Conservation (phyloP, 2,797 vertebrate species). For the Oophaga sylvatica region DNA sequence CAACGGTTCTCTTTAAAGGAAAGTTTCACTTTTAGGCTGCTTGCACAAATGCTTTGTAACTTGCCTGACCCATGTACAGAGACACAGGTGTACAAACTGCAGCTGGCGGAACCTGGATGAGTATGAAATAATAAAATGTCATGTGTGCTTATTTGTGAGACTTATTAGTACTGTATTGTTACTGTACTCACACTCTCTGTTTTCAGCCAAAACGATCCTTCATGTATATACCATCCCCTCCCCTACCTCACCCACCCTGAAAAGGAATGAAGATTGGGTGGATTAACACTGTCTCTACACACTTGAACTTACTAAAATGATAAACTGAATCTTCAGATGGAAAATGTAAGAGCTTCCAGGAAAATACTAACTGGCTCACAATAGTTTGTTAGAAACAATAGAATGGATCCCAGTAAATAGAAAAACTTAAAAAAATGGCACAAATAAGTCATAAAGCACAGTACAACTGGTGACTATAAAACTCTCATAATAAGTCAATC, state of each 20-base stretch:
- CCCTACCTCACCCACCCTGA: neutral
- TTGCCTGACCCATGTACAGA: neutral
- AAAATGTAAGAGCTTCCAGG: neutral
- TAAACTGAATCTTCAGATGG: neutral
- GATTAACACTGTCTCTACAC: neutral
- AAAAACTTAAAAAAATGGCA: neutral
- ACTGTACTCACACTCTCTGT: slow-evolving; percentile 5
- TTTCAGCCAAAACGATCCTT: neutral
- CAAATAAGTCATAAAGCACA: too few species aligned
- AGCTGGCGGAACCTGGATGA: neutral
- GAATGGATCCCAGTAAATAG: neutral
- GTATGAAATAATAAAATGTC: neutral
- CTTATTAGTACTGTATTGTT: slow-evolving; percentile 11
- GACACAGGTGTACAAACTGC: slow-evolving; percentile 6
- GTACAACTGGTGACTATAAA: too few species aligned
- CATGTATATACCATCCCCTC: slow-evolving; percentile 7
- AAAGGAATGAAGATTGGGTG: neutral
- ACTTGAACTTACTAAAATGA: neutral
- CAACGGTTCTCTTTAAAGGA: neutral
- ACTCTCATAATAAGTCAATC: too few species aligned
- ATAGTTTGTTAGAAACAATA: neutral
- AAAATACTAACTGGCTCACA: neutral
- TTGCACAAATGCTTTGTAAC: neutral
- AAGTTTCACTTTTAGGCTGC: neutral
- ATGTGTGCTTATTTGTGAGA: neutral